Evolutionary conservation across 2,797 vertebrate species (phyloP), one percentile per base, ranked within the genome.

Genomic region (Amblyraja radiata): DNA sequence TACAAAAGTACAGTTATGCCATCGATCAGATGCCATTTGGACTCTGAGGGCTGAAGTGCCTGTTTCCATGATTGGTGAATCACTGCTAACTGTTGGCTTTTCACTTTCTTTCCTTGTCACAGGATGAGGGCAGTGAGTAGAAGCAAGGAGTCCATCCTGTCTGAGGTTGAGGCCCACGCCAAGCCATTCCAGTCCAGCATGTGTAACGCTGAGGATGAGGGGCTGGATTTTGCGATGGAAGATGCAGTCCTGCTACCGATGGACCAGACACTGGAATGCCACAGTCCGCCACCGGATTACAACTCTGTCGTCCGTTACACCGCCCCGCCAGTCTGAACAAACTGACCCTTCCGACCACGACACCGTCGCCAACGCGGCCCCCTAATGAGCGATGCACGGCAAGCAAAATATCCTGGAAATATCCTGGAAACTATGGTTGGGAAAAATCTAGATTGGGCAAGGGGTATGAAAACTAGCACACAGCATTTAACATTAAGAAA

Each of bases 211-310:
- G 95, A 96, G 32, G 96, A 96, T 76, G 96, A 96, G 79, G 93
- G 97, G 94, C 94, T 98, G 95, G 97, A 98, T 95, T 97, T 97
- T 95, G 95, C 96, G 68, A 96, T 98, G 96, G 97, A 98, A 11
- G 97, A 98, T 93, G 97, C 98, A 0, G 96, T 97, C 16, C 95
- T 96, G 36, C 94, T 96, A 0, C 95, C 96, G 0, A 95, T 98
- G 96, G 98, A 98, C 93, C 95, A 95, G 3, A 96, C 93, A 94
- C 95, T 99, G 94, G 98, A 98, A 94, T 98, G 98, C 95, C 98
- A 99, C 96, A 99, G 98, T 96, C 98, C 98, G 0, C 98, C 98
- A 0, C 98, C 98, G 0, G 98, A 99, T 95, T 99, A 99, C 96
- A 98, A 98, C 95, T 97, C 97, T 0, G 98, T 99, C 94, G 95